These are phyloP conservation scores for Meiosimyza decipiens DNA, from an alignment of 2,888 invertebrate genomes.

Conservation along the genomic window DNA sequence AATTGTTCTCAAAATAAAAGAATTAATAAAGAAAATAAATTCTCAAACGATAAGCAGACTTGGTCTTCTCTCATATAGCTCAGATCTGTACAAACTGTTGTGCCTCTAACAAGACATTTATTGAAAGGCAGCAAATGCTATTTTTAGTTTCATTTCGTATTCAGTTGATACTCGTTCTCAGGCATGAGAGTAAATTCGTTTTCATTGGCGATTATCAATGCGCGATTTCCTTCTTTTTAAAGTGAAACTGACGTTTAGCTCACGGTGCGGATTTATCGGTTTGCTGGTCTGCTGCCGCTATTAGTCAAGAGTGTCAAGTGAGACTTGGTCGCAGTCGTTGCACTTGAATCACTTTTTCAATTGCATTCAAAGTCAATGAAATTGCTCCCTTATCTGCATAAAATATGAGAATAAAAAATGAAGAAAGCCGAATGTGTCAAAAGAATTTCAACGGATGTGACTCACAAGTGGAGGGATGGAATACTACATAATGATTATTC, in stretches of 20 bases:
- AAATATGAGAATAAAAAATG: neutral
- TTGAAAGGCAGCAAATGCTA: too few relatives aligned
- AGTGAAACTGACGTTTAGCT: neutral
- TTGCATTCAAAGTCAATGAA: too few relatives aligned
- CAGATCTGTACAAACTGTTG: too few relatives aligned
- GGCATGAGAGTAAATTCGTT: neutral
- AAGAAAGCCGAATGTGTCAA: neutral
- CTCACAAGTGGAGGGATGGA: neutral
- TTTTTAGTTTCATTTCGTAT: neutral
- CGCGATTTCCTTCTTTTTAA: neutral
- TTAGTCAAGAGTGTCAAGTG: constrained; percentile 9
- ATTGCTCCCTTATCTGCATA: neutral
- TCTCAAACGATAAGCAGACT: too few relatives aligned
- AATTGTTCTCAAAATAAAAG: too few relatives aligned
- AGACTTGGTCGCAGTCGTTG: neutral
- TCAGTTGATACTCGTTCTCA: neutral
- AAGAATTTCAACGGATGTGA: neutral
- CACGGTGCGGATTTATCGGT: neutral
- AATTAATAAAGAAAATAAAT: too few relatives aligned
- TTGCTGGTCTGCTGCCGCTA: neutral
- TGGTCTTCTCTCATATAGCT: too few relatives aligned
- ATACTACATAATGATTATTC: too few relatives aligned
- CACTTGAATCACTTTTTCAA: neutral
- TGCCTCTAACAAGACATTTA: too few relatives aligned
- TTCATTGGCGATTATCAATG: constrained; percentile 1